These are phyloP conservation scores for Lithodes maja DNA, from an alignment of 2,888 invertebrate species.

Conservation along the genomic window DNA sequence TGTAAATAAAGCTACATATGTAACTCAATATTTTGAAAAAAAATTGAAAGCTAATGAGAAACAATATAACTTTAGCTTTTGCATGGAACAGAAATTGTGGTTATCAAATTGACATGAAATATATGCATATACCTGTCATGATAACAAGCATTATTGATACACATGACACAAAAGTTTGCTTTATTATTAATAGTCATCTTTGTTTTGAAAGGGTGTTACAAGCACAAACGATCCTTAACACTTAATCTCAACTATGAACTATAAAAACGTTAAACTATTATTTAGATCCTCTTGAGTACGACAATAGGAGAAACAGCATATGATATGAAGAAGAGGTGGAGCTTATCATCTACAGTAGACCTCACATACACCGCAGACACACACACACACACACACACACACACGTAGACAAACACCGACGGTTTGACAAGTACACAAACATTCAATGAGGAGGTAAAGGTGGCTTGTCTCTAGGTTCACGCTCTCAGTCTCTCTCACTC, in stretches of 20 bases:
- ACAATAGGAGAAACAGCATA: conserved; percentile 30
- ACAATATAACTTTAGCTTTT: background rate
- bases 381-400: background rate
- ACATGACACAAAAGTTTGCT: background rate
- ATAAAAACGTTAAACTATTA: conserved; percentile 33
- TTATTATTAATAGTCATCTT: background rate
- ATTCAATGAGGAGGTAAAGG: conserved; percentile 17
- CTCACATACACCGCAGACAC: background rate
- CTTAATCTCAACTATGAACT: conserved; percentile 16
- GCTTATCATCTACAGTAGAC: background rate
- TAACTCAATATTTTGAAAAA: background rate
- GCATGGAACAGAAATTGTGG: background rate
- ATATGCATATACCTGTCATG: background rate
- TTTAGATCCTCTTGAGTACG: conserved; percentile 45
- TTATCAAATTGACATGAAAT: background rate
- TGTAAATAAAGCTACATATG: background rate
- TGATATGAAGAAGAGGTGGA: conserved; percentile 34
- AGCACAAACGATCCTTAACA: conserved; percentile 48
- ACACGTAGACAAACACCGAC: background rate
- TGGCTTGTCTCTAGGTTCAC: conserved; percentile 3
- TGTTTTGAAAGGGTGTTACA: background rate
- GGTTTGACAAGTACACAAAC: background rate
- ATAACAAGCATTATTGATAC: background rate
- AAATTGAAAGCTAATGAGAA: background rate
- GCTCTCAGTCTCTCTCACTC: conserved; percentile 7